Base-by-base conservation (phyloP, 1,140 invertebrate genomes). In the Achroia grisella region DNA sequence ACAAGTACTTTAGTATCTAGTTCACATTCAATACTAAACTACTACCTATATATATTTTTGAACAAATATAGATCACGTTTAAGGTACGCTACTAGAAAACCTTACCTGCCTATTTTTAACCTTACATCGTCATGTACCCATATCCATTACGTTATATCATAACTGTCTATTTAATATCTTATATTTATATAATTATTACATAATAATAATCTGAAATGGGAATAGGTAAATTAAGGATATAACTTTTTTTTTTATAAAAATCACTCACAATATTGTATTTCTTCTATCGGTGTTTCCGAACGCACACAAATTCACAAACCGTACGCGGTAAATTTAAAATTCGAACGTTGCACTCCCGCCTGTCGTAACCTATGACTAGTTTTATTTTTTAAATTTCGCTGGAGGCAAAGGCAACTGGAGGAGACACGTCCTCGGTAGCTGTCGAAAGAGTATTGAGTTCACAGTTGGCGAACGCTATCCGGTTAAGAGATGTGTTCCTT, bases 371-470 rank as follows among this genome's bases (percentile, higher is more conserved):
- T 32, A 33, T 44, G 51, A 62, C 56, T 69, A 23, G 2, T 69
- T 67, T 63, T 62, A 50, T 52, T 52, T 44, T 46, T 58, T 59
- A 53, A 49, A 52, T 52, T 59, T 43, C 32, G 37, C 59, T 71
- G 69, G 60, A 79, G 48, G 49, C 53, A 64, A 54, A 58, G 44
- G 35, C 34, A 35, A 39, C 68, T 76, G 68, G 68, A 73, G 54
- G 56, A 66, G 66, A 71, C 58, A 72, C 77, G 69, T 77, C 64
- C 71, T 68, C 76, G 64, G 54, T 77, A 63, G 57, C 62, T 67
- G 79, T 76, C 63, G 68, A 75, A 78, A 60, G 74, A 65, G 71
- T 67, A 73, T 83, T 80, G 74, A 83, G 67, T 68, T 71, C 64
- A 62, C 62, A 74, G 63, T 77, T 71, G 67, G 73, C 71, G 58